phyloP scores from a whole-genome alignment of 1,140 invertebrate species.

The Drosophila watanabei region DNA sequence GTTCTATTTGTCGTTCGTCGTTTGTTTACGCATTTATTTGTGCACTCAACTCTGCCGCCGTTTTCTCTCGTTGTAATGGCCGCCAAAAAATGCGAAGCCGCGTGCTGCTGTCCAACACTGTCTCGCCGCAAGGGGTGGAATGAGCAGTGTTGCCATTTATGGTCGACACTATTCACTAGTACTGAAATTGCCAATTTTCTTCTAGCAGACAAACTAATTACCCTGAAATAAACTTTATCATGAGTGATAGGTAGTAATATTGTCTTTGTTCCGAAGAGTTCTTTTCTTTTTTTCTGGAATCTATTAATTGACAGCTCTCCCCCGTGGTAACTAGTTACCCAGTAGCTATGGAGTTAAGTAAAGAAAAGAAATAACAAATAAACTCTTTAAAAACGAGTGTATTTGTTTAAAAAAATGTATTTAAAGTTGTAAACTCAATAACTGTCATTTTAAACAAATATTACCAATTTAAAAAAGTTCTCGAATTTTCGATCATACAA shows the following conservation, averaged over 20 bases:
- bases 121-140: neutral
- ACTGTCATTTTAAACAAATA: no score
- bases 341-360: neutral
- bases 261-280: neutral
- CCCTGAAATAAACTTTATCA: neutral
- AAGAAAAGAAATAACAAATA: no score
- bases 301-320: neutral
- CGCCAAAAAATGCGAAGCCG: constrained; percentile 54
- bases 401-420: no score
- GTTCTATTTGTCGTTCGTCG: constrained; percentile 10
- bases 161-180: no score
- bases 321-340: neutral
- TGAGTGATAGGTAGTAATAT: neutral
- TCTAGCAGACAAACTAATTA: neutral
- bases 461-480: no score
- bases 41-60: constrained; percentile 18
- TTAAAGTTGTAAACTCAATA: no score
- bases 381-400: no score
- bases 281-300: neutral
- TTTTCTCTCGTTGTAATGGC: constrained; percentile 65
- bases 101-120: constrained; percentile 31
- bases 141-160: neutral
- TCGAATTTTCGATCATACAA: no score
- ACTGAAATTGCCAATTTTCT: neutral
- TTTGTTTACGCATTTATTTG: constrained; percentile 64